Evolutionary conservation across 2,797 vertebrate genomes (phyloP).

Genomic region (Gadopsis bispinosus): DNA sequence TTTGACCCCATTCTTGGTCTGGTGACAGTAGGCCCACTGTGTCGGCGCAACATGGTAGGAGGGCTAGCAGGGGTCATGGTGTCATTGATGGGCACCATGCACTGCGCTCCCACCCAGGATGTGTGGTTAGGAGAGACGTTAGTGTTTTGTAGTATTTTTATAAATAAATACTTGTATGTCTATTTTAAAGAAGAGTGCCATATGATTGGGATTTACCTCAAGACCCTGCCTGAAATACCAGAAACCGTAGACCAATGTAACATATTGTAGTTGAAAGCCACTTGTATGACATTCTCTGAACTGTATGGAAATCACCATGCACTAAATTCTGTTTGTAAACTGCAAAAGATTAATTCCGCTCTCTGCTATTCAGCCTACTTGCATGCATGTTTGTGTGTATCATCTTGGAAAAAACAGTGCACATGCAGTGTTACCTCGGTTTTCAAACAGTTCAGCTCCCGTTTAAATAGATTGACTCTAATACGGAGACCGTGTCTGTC

Average conservation of each 20-base stretch:
- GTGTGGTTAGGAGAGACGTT: constrained; percentile 10
- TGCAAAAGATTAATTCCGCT: not conserved
- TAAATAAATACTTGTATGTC: constrained; percentile 43
- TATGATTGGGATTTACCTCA: constrained; percentile 19
- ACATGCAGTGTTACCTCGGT: not conserved
- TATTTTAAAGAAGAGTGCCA: constrained; percentile 33
- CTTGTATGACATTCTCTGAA: not conserved
- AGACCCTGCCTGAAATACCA: not conserved
- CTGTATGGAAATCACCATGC: not conserved
- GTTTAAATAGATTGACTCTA: constrained; percentile 51
- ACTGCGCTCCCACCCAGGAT: constrained; percentile 62
- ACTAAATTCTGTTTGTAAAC: not conserved
- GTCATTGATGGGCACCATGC: constrained; percentile 68
- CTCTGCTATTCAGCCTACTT: not conserved
- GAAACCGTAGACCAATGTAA: not conserved
- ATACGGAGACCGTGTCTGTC: constrained; percentile 60
- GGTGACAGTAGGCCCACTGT: constrained; percentile 84
- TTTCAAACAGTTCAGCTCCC: constrained; percentile 31
- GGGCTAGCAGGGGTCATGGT: constrained; percentile 64
- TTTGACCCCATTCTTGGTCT: constrained; percentile 77
- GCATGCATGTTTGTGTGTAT: not conserved
- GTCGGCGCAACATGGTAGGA: constrained; percentile 56
- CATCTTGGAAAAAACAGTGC: not conserved
- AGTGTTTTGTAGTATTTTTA: constrained; percentile 33
- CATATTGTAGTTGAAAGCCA: no score